Base-by-base conservation (phyloP, 2,113 vertebrate species). In the Paratilapia polleni region DNA sequence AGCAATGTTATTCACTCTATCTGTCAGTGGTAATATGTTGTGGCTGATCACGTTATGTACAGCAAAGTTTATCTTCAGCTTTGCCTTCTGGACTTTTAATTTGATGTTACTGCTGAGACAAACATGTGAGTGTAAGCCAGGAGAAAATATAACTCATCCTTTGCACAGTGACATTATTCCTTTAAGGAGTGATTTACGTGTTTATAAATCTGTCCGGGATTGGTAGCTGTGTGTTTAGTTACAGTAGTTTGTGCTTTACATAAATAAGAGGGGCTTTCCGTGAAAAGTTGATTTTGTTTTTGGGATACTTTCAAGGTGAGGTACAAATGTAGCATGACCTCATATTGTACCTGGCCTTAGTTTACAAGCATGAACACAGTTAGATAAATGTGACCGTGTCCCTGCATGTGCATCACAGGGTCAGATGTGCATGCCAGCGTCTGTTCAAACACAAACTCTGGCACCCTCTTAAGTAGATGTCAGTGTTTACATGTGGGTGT, bases 401-500 rank as follows among this genome's bases (percentile, higher is more conserved):
- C 47, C 68, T 54, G 47, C 64, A 47, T 68, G 64, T 47, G 64
- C 64, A 68, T 68, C 8, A 15, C 77, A 60, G 36, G 68, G 34
- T 64, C 41, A 31, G 31, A 62, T 60, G 24, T 63, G 57, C 57
- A 26, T 74, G 41, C n/a, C 34, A 60, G 49, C 43, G 4, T 85
- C 78, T 88, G 80, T 60, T 87, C 64, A 73, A 85, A 78, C 60
- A 70, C 82, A 76, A 82, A 66, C 60, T 70, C 83, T 66, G 80
- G 87, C 87, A 88, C 83, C 58, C 74, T 78, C 78, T 83, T 77
- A 81, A 82, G 86, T 28, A 77, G 58, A 88, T 78, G 88, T 83
- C 76, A 66, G 58, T 93, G 91, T 91, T 92, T 92, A 92, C 78
- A 70, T 28, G 77, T 82, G 78, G 82, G 77, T 2, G 58, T 86